Base-by-base conservation (phyloP, 2,113 vertebrate genomes). In the Egretta garzetta region DNA sequence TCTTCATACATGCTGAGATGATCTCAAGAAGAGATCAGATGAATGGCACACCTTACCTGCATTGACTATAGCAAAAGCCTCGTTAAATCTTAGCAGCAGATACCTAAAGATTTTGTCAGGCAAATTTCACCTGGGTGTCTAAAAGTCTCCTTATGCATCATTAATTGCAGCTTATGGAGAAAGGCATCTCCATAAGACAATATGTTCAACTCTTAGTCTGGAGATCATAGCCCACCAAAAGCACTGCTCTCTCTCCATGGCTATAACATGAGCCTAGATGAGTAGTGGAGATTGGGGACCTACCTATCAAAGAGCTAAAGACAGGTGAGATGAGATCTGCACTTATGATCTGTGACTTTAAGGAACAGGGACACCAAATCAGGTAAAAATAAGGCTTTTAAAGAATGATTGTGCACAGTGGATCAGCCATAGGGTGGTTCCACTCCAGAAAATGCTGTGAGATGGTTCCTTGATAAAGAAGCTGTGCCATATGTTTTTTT, bases 251-350 rank as follows among this genome's bases (percentile, higher is more conserved):
- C 30, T 64, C 45, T 73, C 9, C 20, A 22, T 3, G 49, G 27
- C 45, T 80, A 32, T 60, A 77, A 7, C 28, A 15, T 6, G 6
- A 80, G 9, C 24, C 50, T 26, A 39, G 41, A 50, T 10, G 27
- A 50, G 21, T 24, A 81, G 26, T n/a, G 17, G 15, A 77, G 53
- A 26, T 0, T 33, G 19, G 12, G 60, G 18, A 73, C 9, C 10
- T 43, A 39, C 18, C 9, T 43, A 53, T 8, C 50, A 35, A 49
- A 72, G 33, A 35, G 41, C 5, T 75, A 56, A 67, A 70, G 19
- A 13, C 0, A 0, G 27, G 21, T 28, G 5, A 90, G 26, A 50
- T 39, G 49, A 76, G 39, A 60, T 41, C 32, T 66, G 6, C 30
- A 33, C 16, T 62, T 30, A 63, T 4, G 5, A 59, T 80, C n/a